phyloP scores from a whole-genome alignment of 2,113 vertebrate species.

The Lycocorax pyrrhopterus region DNA sequence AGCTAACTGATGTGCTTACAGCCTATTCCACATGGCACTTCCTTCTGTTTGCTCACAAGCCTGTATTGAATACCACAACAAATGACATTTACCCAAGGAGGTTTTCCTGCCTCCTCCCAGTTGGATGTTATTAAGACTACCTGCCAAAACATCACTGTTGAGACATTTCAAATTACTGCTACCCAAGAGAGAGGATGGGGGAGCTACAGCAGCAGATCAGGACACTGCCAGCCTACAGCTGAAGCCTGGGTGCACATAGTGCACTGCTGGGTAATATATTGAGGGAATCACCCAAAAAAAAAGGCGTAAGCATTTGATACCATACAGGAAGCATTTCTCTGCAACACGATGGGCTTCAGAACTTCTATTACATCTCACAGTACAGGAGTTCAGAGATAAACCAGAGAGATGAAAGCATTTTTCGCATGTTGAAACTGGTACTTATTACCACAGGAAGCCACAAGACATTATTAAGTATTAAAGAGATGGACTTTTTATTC shows the following conservation, averaged over 20 bases:
- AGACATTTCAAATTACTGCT: not conserved
- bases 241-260: not conserved
- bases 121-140: no score
- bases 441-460: not conserved
- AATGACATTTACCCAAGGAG: not conserved
- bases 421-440: not conserved
- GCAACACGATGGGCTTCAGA: not conserved
- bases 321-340: not conserved
- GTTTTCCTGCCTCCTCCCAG: not conserved
- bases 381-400: not conserved
- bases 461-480: not conserved
- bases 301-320: not conserved
- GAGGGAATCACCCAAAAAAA: not conserved
- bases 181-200: not conserved
- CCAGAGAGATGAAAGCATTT: not conserved
- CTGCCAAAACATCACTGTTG: not conserved
- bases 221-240: not conserved
- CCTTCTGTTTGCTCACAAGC: not conserved
- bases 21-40: not conserved
- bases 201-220: not conserved
- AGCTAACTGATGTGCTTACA: not conserved
- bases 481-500: not conserved
- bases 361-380: not conserved
- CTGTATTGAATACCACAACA: not conserved
- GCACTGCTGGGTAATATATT: fast-evolving